Base-by-base conservation (phyloP, 2,113 vertebrate species). In the Phrynosoma platyrhinos region DNA sequence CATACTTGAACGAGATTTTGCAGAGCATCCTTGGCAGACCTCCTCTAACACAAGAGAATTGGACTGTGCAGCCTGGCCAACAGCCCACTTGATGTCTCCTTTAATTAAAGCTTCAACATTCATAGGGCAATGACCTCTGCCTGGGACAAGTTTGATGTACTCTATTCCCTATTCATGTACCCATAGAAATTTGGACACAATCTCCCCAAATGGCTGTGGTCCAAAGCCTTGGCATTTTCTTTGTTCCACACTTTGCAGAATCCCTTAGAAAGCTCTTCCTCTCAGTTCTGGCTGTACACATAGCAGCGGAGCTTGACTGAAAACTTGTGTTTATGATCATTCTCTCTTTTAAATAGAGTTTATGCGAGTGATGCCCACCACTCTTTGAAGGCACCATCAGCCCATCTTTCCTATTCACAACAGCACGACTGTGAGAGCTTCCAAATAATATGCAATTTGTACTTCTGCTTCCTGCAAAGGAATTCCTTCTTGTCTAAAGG, bases 311-410 rank as follows among this genome's bases (percentile, higher is more conserved):
- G 27, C 82, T 75, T 25, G 1, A 82, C 87, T 91, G 88, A 76
- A 69, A 0, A 0, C 14, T 0, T 74, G 86, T 74, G 85, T 85
- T 69, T 88, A 47, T 68, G 14, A 42, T 30, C 47, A 30, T 0
- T 52, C 27, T 47, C 21, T 5, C 72, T 13, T 47, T 78, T 77
- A 83, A 85, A 40, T 0, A 47, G 47, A 47, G 47, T 47, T 47
- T 47, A 0, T 77, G 89, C 75, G 69, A 0, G 0, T 40, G 0
- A 0, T 80, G 74, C 40, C 88, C 82, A 12, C 83, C 62, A 4
- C 52, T 36, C 53, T 40, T 71, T 2, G 25, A 79, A 85, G 87
- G 75, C 30, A 1, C 69, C 30, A 30, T 62, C 58, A 47, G 21
- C 69, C 36, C 27, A 66, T 5, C 71, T 91, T 83, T 85, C 87